Evolutionary conservation across 2,113 vertebrate species (phyloP), one percentile per base, ranked within the genome.

Genomic region (Pygoscelis antarcticus): DNA sequence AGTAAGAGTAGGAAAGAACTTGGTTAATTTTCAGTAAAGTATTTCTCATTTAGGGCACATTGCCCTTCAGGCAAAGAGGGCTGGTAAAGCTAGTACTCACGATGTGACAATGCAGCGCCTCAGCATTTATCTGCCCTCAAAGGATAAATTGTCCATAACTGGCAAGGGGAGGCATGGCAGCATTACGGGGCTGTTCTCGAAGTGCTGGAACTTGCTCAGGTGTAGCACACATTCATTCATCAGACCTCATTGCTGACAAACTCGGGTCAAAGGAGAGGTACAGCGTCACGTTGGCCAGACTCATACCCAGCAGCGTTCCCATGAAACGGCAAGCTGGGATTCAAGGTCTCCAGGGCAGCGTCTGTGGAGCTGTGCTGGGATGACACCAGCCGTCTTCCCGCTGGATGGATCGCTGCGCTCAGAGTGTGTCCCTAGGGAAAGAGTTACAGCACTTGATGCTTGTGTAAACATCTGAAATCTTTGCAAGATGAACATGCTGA

Each of bases 251-350:
- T 2, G 4, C 70, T 40, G 58, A 46, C 42, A 60, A 6, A 6
- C 7, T 36, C 0, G 5, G 32, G 11, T 26, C 0, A 8, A 34
- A 83, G 38, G 81, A 42, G 36, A 61, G 46, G 19, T 82, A 12
- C 1, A 2, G 14, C 5, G 1, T 66, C 2, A 1, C 0, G 0
- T 7, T 6, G 3, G 23, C 70, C 6, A 2, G 36, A 30, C 13
- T 36, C 0, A 0, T 36, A 49, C 22, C 40, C 17, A 19, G n/a
- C 42, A n/a, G n/a, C 2, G 1, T 69, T 72, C 38, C n/a, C 4
- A 2, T 60, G 54, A 80, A 96, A 58, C 32, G 20, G 25, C 58
- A 66, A 38, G 36, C 60, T 77, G 78, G 29, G 42, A 46, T 77
- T n/a, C 40, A 42, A 22, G 19, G 46, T 36, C 75, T 55, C 19